phyloP scores from a whole-genome alignment of 2,888 invertebrate species.

The Melangyna quadrimaculata region DNA sequence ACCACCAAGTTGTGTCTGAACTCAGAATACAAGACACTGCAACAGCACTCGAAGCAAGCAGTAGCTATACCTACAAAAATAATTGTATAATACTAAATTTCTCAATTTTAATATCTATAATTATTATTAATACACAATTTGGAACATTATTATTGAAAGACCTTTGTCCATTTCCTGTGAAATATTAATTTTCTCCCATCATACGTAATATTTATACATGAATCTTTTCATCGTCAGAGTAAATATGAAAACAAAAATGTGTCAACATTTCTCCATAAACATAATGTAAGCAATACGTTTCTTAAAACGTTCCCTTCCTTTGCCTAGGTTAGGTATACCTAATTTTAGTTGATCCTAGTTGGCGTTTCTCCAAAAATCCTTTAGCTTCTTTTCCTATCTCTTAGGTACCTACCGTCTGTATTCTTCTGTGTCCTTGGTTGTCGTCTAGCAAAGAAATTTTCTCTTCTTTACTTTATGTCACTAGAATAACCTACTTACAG shows the following conservation, averaged over 20 bases:
- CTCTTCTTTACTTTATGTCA: background rate
- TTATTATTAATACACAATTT: too few relatives aligned
- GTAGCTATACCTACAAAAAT: too few relatives aligned
- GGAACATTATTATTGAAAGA: too few relatives aligned
- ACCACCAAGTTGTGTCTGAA: too few relatives aligned
- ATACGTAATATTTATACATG: too few relatives aligned
- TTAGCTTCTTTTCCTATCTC: background rate
- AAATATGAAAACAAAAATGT: background rate
- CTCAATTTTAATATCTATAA: too few relatives aligned
- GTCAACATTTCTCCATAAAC: background rate
- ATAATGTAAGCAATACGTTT: background rate
- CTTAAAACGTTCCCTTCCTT: background rate
- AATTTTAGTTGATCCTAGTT: constrained; percentile 4
- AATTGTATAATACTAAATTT: too few relatives aligned
- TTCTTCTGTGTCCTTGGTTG: constrained; percentile 16
- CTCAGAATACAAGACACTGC: too few relatives aligned
- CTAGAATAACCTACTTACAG: constrained; percentile 28
- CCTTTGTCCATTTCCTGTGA: too few relatives aligned
- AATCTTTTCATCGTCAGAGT: background rate
- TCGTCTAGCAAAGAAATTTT: constrained; percentile 6
- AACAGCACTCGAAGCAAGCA: too few relatives aligned
- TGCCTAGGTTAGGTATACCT: background rate
- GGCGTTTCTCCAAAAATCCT: background rate
- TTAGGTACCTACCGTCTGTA: too few relatives aligned
- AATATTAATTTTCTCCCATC: too few relatives aligned